Evolutionary conservation across 2,888 invertebrate species (phyloP).

Genomic region (Chrysina gloriosa): DNA sequence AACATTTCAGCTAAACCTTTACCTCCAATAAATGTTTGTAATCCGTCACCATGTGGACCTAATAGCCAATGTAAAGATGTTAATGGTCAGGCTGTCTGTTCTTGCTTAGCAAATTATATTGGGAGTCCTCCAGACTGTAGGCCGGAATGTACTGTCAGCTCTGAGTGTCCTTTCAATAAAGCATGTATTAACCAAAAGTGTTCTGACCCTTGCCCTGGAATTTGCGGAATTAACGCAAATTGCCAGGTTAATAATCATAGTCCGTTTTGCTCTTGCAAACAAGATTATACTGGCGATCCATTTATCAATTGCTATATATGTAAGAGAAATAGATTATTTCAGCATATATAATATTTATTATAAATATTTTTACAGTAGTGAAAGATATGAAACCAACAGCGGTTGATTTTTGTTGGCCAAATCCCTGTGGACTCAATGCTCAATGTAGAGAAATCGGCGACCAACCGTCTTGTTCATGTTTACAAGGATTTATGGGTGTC

Average conservation of each 20-base stretch:
- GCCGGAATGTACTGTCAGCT: conserved; percentile 78
- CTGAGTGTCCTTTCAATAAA: conserved; percentile 75
- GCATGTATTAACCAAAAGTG: conserved; percentile 79
- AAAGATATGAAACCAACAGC: conserved; percentile 56
- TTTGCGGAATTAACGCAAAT: conserved; percentile 78
- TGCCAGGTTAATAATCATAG: conserved; percentile 80
- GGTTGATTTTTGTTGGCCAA: conserved; percentile 75
- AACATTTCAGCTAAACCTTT: conserved; percentile 39
- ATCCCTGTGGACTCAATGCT: conserved; percentile 84
- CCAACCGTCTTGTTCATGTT: conserved; percentile 73
- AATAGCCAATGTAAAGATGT: conserved; percentile 81
- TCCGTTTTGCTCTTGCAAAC: conserved; percentile 76
- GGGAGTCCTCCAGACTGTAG: conserved; percentile 78
- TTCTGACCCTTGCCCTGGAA: conserved; percentile 76
- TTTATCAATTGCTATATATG: conserved; percentile 70
- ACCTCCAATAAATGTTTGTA: conserved; percentile 69
- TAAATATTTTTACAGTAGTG: neutral
- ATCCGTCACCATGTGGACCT: conserved; percentile 79
- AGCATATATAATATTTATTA: neutral
- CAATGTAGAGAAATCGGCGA: conserved; percentile 74
- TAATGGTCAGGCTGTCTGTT: conserved; percentile 78
- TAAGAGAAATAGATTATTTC: neutral
- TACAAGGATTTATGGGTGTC: conserved; percentile 69
- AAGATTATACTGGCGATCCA: conserved; percentile 74
- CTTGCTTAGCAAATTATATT: conserved; percentile 74